A percentile compares a stretch with the other conserved stretches of the same genome.
These are phyloP conservation scores for Pachypeltis micranthus DNA, from an alignment of 1,140 invertebrate species.

Conservation along the genomic window DNA sequence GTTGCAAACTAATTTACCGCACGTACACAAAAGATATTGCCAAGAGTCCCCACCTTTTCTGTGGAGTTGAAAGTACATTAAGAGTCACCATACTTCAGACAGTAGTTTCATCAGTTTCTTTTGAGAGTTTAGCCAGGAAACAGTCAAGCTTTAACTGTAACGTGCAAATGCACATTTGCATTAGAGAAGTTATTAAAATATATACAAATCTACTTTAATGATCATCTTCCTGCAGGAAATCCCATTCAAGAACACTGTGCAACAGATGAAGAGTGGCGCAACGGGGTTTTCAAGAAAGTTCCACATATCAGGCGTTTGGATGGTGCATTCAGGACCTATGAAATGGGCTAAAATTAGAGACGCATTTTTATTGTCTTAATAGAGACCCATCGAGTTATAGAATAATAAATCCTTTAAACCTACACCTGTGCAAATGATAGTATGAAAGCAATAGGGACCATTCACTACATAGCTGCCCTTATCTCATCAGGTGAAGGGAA, in stretches of 20 bases:
- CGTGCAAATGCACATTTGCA: neutral
- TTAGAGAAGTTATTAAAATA: neutral
- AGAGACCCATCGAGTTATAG: neutral
- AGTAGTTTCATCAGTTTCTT: no score
- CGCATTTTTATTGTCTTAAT: neutral
- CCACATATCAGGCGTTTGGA: neutral
- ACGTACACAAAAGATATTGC: no score
- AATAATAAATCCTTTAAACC: neutral
- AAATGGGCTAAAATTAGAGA: neutral
- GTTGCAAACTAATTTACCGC: no score
- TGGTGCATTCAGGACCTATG: neutral
- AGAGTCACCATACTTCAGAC: no score
- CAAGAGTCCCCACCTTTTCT: no score
- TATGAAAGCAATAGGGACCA: neutral
- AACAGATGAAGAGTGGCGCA: conserved; percentile 5
- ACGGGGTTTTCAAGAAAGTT: neutral
- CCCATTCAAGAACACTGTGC: neutral
- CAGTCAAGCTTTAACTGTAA: neutral
- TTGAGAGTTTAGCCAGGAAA: neutral
- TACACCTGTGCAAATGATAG: neutral
- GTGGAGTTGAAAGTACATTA: no score
- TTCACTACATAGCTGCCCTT: no score
- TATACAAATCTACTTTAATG: neutral
- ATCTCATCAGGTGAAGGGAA: no score
- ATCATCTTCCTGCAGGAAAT: neutral